Conservation (phyloP, 2,113 vertebrate genomes). For the Propithecus coquereli region DNA sequence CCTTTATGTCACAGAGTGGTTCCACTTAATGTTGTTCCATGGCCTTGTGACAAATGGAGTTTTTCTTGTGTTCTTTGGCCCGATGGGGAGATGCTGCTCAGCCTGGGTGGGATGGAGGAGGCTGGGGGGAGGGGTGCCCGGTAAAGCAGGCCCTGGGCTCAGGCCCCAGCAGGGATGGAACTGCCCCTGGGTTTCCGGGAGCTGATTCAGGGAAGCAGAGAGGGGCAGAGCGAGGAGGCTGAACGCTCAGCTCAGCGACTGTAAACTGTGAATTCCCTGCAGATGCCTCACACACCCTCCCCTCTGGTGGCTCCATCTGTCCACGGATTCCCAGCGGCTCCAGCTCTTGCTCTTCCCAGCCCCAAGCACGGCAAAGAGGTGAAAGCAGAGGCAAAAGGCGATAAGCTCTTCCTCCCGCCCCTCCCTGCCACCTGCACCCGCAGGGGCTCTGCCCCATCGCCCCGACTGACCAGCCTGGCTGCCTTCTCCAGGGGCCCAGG, state of each 20-base stretch:
- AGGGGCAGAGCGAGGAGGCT: background rate
- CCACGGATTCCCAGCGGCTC: background rate
- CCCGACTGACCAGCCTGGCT: background rate
- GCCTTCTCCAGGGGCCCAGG: background rate
- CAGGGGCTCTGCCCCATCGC: background rate
- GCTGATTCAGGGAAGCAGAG: background rate
- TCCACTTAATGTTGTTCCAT: background rate
- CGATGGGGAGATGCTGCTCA: conserved; percentile 45
- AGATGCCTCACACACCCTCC: background rate
- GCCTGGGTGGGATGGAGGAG: conserved; percentile 12
- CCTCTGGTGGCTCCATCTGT: conserved; percentile 51
- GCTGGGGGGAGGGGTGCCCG: background rate
- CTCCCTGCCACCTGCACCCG: conserved; percentile 45
- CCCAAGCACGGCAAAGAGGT: background rate
- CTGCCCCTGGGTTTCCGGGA: background rate
- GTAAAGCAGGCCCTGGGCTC: background rate
- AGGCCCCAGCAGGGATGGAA: accelerated
- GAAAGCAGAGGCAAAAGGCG: background rate
- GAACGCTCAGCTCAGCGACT: no score
- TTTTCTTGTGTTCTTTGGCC: conserved; percentile 53
- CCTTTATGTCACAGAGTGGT: background rate
- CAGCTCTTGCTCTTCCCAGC: conserved; percentile 34
- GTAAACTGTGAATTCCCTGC: conserved; percentile 43
- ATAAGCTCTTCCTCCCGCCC: background rate
- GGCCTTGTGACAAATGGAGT: background rate